Conservation (phyloP, 2,797 vertebrate genomes). For the Rhyacichthys aspro region DNA sequence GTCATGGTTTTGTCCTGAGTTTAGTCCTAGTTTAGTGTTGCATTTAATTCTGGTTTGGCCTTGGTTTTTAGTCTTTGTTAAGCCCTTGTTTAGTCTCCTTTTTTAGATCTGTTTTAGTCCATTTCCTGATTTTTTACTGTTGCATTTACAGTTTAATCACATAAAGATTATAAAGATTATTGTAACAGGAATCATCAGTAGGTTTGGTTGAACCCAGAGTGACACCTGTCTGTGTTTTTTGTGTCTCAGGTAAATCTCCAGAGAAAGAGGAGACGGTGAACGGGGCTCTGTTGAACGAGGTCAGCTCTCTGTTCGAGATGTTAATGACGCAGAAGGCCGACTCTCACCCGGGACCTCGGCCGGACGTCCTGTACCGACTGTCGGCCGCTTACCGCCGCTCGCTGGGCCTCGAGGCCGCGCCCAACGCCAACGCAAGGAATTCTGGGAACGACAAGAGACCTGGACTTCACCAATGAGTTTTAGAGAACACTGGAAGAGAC, state of each 20-base stretch:
- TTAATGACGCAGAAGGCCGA: slow-evolving; percentile 88
- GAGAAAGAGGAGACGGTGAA: slow-evolving; percentile 79
- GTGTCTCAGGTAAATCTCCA: slow-evolving; percentile 72
- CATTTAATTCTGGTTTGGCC: no score
- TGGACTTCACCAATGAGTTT: slow-evolving; percentile 32
- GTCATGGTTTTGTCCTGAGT: no score
- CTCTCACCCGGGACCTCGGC: slow-evolving; percentile 75
- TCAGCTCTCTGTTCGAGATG: slow-evolving; percentile 93
- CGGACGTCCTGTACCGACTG: slow-evolving; percentile 87
- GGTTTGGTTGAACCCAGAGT: neutral
- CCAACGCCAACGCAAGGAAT: slow-evolving; percentile 18
- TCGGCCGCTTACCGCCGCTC: slow-evolving; percentile 84
- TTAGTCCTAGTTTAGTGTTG: no score
- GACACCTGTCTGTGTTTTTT: neutral
- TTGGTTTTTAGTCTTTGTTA: no score
- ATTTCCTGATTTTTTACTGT: no score
- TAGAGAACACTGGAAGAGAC: slow-evolving; percentile 30
- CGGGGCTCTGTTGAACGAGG: slow-evolving; percentile 89
- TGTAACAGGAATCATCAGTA: no score
- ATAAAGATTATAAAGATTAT: no score
- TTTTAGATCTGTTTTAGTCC: no score
- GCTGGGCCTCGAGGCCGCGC: slow-evolving; percentile 76
- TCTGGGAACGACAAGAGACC: slow-evolving; percentile 49
- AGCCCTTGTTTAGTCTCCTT: no score
- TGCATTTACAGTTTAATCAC: no score